Base-by-base conservation (phyloP, 1,140 invertebrate genomes). In the Agraylea sexmaculata region DNA sequence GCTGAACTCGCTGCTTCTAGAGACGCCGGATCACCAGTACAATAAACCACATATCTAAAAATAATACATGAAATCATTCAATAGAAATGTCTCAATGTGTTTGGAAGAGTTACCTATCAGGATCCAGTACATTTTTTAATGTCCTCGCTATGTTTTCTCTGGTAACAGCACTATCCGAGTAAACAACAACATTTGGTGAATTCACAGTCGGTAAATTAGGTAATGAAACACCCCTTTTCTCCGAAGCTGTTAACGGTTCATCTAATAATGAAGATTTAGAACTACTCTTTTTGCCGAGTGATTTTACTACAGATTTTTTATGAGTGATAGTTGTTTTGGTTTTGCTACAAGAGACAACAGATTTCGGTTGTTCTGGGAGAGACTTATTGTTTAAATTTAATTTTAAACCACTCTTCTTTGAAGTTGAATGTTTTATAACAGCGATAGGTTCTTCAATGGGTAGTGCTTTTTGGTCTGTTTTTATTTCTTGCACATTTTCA, bases 1-100 rank as follows among this genome's bases (percentile, higher is more conserved):
- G 79, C 73, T 19, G 73, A 64, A 81, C 86, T 89, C 28, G 75
- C 68, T 8, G 31, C 19, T 22, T 49, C 47, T 31, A 49, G 23
- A 3, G 29, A 33, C 4, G 30, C 20, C 17, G 42, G 40, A 21
- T 46, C 43, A 10, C 47, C 47, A 6, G 43, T 42, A 22, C 34
- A 45, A 40, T 49, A 49, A n/a, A 49, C 43, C n/a, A 43, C 47
- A 46, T 49, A 49, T 21, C 47, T 49, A 23, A 5, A 40, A 38
- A 13, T 33, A 20, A 8, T 37, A 37, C 4, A 17, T 22, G 8
- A 23, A 25, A 32, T 13, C 11, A 32, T 12, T 32, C 13, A n/a
- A n/a, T n/a, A n/a, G n/a, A n/a, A n/a, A n/a, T n/a, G n/a, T n/a
- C n/a, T n/a, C n/a, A n/a, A n/a, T n/a, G n/a, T n/a, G n/a, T n/a